Evolutionary conservation across 2,888 invertebrate genomes (phyloP), one percentile per base, ranked within the genome.

Genomic region (Ichneumoninae sp.): DNA sequence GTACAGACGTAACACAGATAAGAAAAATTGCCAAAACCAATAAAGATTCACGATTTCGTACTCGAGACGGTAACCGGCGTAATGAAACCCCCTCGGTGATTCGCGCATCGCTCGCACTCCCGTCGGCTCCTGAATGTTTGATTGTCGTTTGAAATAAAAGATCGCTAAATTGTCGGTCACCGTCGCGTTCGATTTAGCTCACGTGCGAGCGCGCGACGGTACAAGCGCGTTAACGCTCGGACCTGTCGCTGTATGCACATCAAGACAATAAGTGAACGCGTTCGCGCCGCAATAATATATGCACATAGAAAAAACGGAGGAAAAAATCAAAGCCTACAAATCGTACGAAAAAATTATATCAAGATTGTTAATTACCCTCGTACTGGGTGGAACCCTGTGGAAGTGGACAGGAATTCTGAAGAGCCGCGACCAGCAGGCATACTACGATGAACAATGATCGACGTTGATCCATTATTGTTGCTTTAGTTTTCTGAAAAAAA

Each of bases 351-450:
- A 30, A 62, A 62, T 33, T 6, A 62, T 10, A 33, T 62, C 7
- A 33, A 33, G 13, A 16, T 33, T 33, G 5, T 30, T 62, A 78
- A 77, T 87, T 86, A 91, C 91, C 91, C 90, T 91, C 91, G 81
- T 90, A 91, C 36, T 87, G 72, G n/a, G 84, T 85, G 19, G 91
- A 87, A 50, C 87, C 89, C 71, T 83, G 87, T 10, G 62, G 83
- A 4, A 91, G 82, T 6, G 87, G 82, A 22, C 66, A 75, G 36
- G 86, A 85, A 30, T 79, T 71, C 22, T 70, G 76, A 16, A 88
- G n/a, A 75, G 74, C 66, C n/a, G 81, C 65, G 1, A 84, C 33
- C 22, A 84, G 52, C 19, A 86, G 36, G 69, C 76, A 90, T 22
- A 86, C 13, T 16, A 88, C 54, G 13, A 86, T 19, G 52, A 85